A percentile compares a stretch with the other conserved stretches of the same genome.
Conservation (phyloP, 2,888 invertebrate genomes). For the Hemistola chrysoprasaria region DNA sequence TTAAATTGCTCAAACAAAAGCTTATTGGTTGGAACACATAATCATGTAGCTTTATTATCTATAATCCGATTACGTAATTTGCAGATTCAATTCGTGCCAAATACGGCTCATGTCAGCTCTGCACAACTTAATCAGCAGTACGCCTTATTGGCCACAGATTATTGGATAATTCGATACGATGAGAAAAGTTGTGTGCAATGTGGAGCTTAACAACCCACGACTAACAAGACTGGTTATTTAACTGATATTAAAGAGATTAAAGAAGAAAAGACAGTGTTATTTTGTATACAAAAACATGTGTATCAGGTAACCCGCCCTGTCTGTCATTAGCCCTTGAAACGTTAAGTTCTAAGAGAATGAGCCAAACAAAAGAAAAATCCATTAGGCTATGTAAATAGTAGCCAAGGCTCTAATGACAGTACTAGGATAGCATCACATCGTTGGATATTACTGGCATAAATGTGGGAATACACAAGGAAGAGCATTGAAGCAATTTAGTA, state of each 20-base stretch:
- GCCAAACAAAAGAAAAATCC: constrained; percentile 21
- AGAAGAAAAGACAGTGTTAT: too few relatives aligned
- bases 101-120: constrained; percentile 15
- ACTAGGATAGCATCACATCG: constrained; percentile 26
- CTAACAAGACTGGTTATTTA: not conserved
- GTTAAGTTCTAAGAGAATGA: constrained; percentile 14
- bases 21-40: constrained; percentile 5
- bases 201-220: constrained; percentile 14
- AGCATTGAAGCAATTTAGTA: constrained; percentile 42
- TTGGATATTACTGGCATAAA: constrained; percentile 28
- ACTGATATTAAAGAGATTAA: too few relatives aligned
- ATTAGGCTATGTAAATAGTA: constrained; percentile 24
- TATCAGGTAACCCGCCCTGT: constrained; percentile 1
- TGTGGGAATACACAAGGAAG: constrained; percentile 40
- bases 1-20: too few relatives aligned
- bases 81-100: constrained; percentile 4
- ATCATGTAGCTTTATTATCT: constrained; percentile 9
- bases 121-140: constrained; percentile 10
- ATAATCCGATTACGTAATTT: constrained; percentile 13
- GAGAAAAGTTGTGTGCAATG: constrained; percentile 3
- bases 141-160: constrained; percentile 7
- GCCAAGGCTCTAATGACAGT: constrained; percentile 20
- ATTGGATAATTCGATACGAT: constrained; percentile 9
- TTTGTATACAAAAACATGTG: too few relatives aligned
- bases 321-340: constrained; percentile 14